These are phyloP conservation scores for Anabacerthia variegaticeps DNA, from an alignment of 2,797 vertebrate genomes.

Conservation along the genomic window DNA sequence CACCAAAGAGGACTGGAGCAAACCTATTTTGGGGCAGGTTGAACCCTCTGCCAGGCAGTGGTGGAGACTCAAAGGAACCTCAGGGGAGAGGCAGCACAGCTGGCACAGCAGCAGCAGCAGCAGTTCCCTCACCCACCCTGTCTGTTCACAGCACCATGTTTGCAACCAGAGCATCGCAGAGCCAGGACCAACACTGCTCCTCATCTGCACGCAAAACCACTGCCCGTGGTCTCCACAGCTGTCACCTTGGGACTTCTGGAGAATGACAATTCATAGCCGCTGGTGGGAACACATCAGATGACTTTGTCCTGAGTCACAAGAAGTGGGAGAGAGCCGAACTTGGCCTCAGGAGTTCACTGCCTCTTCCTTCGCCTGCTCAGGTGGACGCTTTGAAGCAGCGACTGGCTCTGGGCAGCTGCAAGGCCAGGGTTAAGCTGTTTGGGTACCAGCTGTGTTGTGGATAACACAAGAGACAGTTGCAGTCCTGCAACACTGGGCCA, in stretches of 20 bases:
- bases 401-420: background rate
- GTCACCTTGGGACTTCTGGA: background rate
- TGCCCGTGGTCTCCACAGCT: background rate
- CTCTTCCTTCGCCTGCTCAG: background rate
- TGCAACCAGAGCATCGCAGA: rapidly evolving
- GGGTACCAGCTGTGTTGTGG: background rate
- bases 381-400: background rate
- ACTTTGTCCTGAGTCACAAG: background rate
- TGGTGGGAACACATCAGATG: background rate
- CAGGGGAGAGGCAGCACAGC: background rate
- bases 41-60: background rate
- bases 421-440: background rate
- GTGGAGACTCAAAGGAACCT: background rate
- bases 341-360: background rate
- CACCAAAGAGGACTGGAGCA: background rate
- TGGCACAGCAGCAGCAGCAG: background rate
- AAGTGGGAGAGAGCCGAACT: background rate
- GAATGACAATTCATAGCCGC: background rate
- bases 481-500: background rate
- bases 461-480: background rate
- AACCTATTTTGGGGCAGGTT: background rate
- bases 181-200: background rate
- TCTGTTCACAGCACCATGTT: rapidly evolving
- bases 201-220: background rate
- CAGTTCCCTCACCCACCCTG: rapidly evolving